These are phyloP conservation scores for Rotaria macrura DNA, from an alignment of 2,888 invertebrate species.

Conservation along the genomic window DNA sequence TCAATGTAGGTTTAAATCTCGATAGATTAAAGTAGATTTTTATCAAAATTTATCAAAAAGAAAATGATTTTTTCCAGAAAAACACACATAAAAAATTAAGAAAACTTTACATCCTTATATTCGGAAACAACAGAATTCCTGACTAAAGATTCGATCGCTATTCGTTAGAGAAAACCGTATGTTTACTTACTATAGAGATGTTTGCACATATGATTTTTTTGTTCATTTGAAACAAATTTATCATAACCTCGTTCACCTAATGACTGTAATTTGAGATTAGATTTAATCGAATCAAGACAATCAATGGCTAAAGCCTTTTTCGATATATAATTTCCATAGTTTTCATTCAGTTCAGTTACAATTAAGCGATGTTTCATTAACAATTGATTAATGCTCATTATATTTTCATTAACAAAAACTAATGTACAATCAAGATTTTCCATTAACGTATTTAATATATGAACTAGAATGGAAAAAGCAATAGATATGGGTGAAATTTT, in stretches of 20 bases:
- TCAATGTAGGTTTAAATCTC: too few species aligned
- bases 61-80: too few species aligned
- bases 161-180: too few species aligned
- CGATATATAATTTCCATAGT: not conserved
- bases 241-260: not conserved
- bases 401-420: conserved; percentile 27
- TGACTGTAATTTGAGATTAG: not conserved
- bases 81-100: too few species aligned
- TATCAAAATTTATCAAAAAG: too few species aligned
- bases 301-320: not conserved
- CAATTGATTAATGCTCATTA: not conserved
- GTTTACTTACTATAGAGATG: not conserved
- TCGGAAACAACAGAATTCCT: too few species aligned
- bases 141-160: too few species aligned
- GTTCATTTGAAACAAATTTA: not conserved
- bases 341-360: not conserved
- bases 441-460: conserved; percentile 26
- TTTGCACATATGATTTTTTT: not conserved
- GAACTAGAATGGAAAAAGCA: conserved; percentile 1
- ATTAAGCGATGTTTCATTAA: not conserved
- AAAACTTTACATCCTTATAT: too few species aligned
- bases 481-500: not conserved
- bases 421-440: conserved; percentile 30
- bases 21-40: too few species aligned
- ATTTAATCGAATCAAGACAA: not conserved